Conservation (phyloP, 1,140 invertebrate genomes). For the Planococcus citri region DNA sequence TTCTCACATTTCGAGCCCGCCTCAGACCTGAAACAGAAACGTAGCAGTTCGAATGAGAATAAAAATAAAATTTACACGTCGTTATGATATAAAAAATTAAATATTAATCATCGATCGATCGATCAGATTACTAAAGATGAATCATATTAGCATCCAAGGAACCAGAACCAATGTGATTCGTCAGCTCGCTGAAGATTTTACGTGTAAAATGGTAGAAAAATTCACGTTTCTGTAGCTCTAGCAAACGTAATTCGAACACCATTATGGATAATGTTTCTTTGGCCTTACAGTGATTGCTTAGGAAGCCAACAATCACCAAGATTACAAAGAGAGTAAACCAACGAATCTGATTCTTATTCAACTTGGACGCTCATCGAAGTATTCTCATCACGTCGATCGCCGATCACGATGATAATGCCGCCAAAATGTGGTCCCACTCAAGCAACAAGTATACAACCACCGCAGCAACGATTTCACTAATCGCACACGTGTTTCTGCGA, state of each 20-base stretch:
- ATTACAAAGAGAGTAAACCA: not conserved
- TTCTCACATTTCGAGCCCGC: no score
- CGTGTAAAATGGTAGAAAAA: not conserved
- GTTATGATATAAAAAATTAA: no score
- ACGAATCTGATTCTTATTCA: not conserved
- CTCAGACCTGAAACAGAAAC: no score
- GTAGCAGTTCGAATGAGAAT: no score
- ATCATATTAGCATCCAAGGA: not conserved
- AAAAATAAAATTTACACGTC: no score
- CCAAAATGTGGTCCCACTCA: no score
- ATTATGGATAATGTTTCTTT: not conserved
- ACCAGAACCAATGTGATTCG: not conserved
- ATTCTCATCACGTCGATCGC: not conserved
- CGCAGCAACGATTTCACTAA: no score
- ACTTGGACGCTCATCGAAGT: not conserved
- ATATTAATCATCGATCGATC: no score
- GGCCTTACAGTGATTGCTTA: not conserved
- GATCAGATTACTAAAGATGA: constrained; percentile 5
- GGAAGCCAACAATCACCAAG: not conserved
- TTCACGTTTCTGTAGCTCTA: not conserved
- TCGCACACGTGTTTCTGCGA: no score
- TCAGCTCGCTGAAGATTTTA: not conserved
- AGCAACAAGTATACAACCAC: no score
- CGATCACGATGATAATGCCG: no score
- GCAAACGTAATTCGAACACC: not conserved